phyloP scores from a whole-genome alignment of 2,888 invertebrate genomes.

The Shargacucullia verbasci region DNA sequence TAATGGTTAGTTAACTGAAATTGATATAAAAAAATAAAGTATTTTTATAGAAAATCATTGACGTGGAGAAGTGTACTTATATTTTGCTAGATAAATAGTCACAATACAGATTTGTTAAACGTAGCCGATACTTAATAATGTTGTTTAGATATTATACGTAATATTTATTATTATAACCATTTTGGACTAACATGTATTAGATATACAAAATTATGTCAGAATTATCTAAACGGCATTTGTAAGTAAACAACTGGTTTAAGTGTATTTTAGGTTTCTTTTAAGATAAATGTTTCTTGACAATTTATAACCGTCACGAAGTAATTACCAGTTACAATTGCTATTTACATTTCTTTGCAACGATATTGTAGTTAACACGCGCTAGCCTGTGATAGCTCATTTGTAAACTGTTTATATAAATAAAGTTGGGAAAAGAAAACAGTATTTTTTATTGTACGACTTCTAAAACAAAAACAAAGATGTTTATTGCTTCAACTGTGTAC shows the following conservation, averaged over 20 bases:
- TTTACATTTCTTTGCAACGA: constrained; percentile 54
- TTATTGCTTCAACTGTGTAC: too few relatives aligned
- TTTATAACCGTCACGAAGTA: constrained; percentile 37
- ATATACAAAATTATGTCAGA: constrained; percentile 1
- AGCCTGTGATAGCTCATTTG: constrained; percentile 86
- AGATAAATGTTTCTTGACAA: constrained; percentile 37
- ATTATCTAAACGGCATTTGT: constrained; percentile 35
- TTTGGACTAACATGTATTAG: constrained; percentile 11
- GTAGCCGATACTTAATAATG: constrained; percentile 24
- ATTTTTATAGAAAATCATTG: constrained; percentile 36
- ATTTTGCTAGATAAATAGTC: constrained; percentile 58
- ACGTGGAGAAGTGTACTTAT: constrained; percentile 53
- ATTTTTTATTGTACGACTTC: constrained; percentile 50
- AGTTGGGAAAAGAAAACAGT: constrained; percentile 62
- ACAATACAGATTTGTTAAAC: constrained; percentile 61
- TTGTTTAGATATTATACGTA: constrained; percentile 34
- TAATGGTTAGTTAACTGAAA: constrained; percentile 1
- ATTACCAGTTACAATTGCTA: constrained; percentile 43
- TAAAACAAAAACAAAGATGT: too few relatives aligned
- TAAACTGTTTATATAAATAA: constrained; percentile 81
- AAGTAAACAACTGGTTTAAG: constrained; percentile 37
- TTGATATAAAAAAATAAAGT: constrained; percentile 4
- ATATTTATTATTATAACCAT: constrained; percentile 39
- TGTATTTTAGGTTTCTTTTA: constrained; percentile 41
- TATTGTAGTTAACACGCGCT: constrained; percentile 69